Base-by-base conservation (phyloP, 2,888 invertebrate genomes). In the Dicyrtoma fusca region DNA sequence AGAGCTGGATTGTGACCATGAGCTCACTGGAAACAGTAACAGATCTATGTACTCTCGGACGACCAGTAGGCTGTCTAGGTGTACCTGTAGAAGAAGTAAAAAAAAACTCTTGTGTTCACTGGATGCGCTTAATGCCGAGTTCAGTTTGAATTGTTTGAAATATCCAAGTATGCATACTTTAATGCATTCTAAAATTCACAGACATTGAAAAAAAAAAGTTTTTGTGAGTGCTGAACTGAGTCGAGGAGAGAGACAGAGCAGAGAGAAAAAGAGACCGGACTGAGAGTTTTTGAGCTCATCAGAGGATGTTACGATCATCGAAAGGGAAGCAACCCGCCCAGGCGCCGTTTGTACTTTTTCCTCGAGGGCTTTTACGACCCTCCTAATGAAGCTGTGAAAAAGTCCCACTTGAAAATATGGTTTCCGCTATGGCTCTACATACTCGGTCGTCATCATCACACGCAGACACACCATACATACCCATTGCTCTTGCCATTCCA, bases 331-430 rank as follows among this genome's bases (percentile, higher is more conserved):
- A 78, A 76, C 78, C 79, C 80, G 79, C 80, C 79, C 79, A 80
- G 80, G 80, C 80, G 80, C 80, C 80, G 77, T 74, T 80, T 74
- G 62, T 65, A 57, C 74, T 74, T 59, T 75, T 71, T 78, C 77
- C 80, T 77, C 74, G 72, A 77, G 76, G 78, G 76, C 77, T 76
- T 77, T 77, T 78, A 77, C 73, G 78, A 76, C 77, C 77, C 77
- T 77, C 75, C 77, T 80, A 80, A 80, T 80, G 80, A 80, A 80
- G 80, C 80, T 80, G 78, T 79, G 79, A 79, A 77, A 75, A 72
- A 76, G 76, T 75, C 76, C 74, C 75, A 77, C 76, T 76, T 76
- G 74, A 74, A 78, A 77, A 76, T 75, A 79, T 75, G 71, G 76
- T 79, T 79, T 78, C 79, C 77, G 78, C 75, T 79, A 71, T 53